These are phyloP conservation scores for Pristionchus mayeri DNA, from an alignment of 2,888 invertebrate species.

Conservation along the genomic window DNA sequence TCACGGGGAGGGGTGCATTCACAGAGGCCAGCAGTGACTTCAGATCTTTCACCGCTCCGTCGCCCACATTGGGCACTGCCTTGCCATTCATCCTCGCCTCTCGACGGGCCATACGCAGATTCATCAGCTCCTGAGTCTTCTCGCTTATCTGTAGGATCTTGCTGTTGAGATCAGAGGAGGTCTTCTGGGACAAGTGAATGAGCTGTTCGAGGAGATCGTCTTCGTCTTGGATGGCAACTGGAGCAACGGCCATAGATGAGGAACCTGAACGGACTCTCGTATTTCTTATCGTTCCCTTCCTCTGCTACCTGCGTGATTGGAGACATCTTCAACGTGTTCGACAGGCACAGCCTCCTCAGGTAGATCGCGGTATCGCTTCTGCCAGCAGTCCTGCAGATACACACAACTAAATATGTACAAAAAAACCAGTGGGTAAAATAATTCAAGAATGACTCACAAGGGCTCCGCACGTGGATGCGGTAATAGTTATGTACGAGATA, in stretches of 20 bases:
- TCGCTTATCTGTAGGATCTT: slow-evolving; percentile 57
- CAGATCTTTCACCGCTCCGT: background rate
- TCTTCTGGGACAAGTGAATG: slow-evolving; percentile 60
- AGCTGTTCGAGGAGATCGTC: slow-evolving; percentile 62
- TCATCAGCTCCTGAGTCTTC: slow-evolving; percentile 57
- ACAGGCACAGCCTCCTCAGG: background rate
- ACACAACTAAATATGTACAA: no score
- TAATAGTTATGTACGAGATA: no score
- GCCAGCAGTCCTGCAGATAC: background rate
- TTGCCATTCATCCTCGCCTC: slow-evolving; percentile 64
- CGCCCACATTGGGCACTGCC: slow-evolving; percentile 51
- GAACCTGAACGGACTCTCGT: background rate
- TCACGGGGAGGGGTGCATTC: background rate
- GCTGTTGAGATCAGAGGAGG: slow-evolving; percentile 57
- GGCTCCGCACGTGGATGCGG: no score
- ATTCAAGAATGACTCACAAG: no score
- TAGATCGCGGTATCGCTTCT: slow-evolving; percentile 6
- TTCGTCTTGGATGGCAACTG: slow-evolving; percentile 54
- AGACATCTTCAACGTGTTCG: slow-evolving; percentile 18
- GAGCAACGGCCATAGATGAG: slow-evolving; percentile 14
- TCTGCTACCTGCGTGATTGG: slow-evolving; percentile 42
- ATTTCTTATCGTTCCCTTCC: background rate
- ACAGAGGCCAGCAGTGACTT: background rate
- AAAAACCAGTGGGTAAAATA: no score
- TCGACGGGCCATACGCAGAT: slow-evolving; percentile 59